Evolutionary conservation across 1,140 invertebrate species (phyloP), one percentile per base, ranked within the genome.

Genomic region (Anagrus nilaparvatae): DNA sequence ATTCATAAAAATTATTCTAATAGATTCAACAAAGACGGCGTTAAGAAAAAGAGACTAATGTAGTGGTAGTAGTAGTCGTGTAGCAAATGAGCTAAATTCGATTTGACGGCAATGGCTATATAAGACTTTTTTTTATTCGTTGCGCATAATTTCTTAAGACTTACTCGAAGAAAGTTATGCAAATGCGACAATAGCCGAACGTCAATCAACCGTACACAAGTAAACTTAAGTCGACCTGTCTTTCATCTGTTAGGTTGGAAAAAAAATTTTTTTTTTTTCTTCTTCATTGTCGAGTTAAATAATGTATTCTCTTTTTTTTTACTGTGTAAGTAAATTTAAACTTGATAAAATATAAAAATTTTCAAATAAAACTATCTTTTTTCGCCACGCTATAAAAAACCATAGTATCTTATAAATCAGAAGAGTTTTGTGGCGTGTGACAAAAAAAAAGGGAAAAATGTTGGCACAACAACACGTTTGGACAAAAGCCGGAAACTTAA

Each of bases 1-100:
- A 67, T 68, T 67, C 57, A 63, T 65, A 65, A 67, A 68, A 67
- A 65, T 67, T 68, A 67, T 67, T 65, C 60, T 68, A 68, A 65
- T 68, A 61, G 60, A 65, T 65, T 67, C 64, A 46, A 51, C 46
- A 45, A 55, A 49, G 53, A 52, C 48, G 38, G 53, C 54, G 47
- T 34, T 46, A 48, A 44, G 47, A 48, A 39, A 47, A 38, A 30
- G 50, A 29, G 42, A 27, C 19, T 19, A 17, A 17, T 0, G 34
- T 38, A 24, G 27, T 35, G 36, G 43, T 36, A 36, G 35, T 5
- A 23, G 17, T 48, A 45, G 51, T 48, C 49, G 49, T 35, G 45
- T 56, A 51, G 54, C 55, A 62, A 65, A 61, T 59, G 60, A 63
- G 59, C 61, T 59, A 67, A 67, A 68, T 65, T 68, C 60, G 60